These are phyloP conservation scores for Siniperca knerii DNA, from an alignment of 2,113 vertebrate genomes.

Conservation along the genomic window DNA sequence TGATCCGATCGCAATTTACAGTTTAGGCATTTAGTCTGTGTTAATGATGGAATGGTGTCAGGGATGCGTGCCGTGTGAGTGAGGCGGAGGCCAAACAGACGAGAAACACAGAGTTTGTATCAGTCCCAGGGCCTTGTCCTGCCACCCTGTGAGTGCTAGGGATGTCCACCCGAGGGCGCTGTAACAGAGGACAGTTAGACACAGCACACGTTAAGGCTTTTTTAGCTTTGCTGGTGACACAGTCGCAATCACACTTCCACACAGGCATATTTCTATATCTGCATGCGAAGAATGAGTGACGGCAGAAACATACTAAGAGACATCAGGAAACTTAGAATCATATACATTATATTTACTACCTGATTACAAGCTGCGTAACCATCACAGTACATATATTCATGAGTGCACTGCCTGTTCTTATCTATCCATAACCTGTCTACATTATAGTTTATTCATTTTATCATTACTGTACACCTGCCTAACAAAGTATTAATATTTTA, in stretches of 20 bases:
- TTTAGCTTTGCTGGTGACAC: background rate
- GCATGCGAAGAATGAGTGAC: background rate
- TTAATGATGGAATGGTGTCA: constrained; percentile 70
- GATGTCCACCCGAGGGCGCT: constrained; percentile 75
- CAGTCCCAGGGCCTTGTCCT: constrained; percentile 55
- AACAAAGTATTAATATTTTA: too few relatives aligned
- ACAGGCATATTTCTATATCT: background rate
- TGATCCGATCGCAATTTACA: constrained; percentile 66
- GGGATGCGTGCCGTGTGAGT: constrained; percentile 48
- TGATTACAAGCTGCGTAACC: too few relatives aligned
- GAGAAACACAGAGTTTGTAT: constrained; percentile 35
- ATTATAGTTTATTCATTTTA: too few relatives aligned
- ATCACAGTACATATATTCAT: too few relatives aligned
- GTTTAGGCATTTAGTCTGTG: constrained; percentile 65
- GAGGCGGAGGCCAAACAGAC: constrained; percentile 37
- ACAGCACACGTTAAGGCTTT: constrained; percentile 4
- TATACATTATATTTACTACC: too few relatives aligned
- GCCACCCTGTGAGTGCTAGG: constrained; percentile 49
- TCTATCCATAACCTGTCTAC: too few relatives aligned
- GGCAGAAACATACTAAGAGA: background rate
- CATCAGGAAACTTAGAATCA: background rate
- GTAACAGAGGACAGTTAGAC: constrained; percentile 66
- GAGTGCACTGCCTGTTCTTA: too few relatives aligned
- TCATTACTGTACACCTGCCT: too few relatives aligned
- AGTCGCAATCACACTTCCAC: background rate